These are phyloP conservation scores for Onychostoma macrolepis DNA, from an alignment of 2,113 vertebrate genomes.

Conservation along the genomic window DNA sequence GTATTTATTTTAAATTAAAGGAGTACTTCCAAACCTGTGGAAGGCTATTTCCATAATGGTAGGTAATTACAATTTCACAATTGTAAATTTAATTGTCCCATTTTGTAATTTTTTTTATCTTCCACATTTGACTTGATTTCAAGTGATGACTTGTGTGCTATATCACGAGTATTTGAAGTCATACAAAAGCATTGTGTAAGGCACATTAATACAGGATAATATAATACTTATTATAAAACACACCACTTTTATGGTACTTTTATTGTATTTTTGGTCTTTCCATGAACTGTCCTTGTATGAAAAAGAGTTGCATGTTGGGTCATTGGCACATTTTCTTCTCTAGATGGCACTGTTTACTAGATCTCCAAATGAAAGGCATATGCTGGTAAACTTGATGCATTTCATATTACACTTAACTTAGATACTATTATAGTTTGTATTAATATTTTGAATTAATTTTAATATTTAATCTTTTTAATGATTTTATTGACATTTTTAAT, in stretches of 20 bases:
- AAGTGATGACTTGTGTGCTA: neutral
- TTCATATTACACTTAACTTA: neutral
- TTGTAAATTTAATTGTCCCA: neutral
- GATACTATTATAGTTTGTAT: neutral
- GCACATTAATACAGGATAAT: neutral
- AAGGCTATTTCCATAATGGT: neutral
- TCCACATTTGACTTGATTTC: too few species aligned
- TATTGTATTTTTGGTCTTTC: neutral
- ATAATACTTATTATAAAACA: neutral
- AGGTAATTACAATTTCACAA: neutral
- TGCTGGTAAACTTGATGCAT: neutral
- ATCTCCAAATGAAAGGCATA: neutral
- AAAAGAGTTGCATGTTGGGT: neutral
- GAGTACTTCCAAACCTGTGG: neutral
- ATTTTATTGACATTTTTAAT: neutral
- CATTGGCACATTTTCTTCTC: neutral
- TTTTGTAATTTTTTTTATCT: neutral
- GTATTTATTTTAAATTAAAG: neutral
- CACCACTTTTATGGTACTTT: neutral
- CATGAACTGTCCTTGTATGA: neutral
- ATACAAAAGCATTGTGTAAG: neutral
- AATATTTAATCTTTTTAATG: neutral
- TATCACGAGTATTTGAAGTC: neutral
- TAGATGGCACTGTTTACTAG: conserved; percentile 21
- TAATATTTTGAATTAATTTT: neutral